Conservation (phyloP, 2,113 vertebrate species). For the Ellobius talpinus region DNA sequence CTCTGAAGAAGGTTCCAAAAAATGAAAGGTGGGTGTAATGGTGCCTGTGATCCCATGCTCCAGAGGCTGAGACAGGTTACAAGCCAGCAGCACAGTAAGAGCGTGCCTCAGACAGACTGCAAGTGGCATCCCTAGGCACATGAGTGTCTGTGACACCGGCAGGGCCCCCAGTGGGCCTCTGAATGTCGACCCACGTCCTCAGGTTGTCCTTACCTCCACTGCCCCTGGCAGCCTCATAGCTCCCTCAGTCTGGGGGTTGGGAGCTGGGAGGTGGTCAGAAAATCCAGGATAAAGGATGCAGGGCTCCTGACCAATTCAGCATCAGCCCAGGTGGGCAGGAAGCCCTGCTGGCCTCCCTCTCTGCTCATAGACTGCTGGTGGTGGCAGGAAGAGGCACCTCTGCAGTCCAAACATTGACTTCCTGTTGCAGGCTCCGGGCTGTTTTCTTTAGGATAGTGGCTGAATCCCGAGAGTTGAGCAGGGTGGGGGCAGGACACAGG, state of each 20-base stretch:
- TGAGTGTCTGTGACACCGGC: not conserved
- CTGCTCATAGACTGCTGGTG: not conserved
- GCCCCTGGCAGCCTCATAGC: not conserved
- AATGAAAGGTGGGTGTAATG: not conserved
- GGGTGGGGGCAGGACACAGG: conserved; percentile 64
- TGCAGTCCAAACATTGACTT: conserved; percentile 90
- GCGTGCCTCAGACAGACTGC: not conserved
- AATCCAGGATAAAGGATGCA: not conserved
- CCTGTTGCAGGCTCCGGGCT: conserved; percentile 86
- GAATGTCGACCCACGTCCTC: not conserved
- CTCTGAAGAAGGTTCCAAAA: not conserved
- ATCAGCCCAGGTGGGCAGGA: conserved; percentile 74
- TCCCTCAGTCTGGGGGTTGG: not conserved
- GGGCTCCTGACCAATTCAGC: not conserved
- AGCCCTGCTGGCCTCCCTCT: conserved; percentile 3
- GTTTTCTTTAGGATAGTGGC: conserved; percentile 86
- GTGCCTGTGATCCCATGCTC: not conserved
- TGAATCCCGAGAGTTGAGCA: conserved; percentile 83
- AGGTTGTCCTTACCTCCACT: not conserved
- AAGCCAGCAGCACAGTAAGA: not conserved
- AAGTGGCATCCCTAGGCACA: not conserved
- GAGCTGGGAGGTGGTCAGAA: not conserved
- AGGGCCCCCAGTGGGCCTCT: no score
- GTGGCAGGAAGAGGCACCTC: conserved; percentile 87
- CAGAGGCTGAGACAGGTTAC: not conserved